phyloP scores from a whole-genome alignment of 2,888 invertebrate species.

The Drosophila ustulata region DNA sequence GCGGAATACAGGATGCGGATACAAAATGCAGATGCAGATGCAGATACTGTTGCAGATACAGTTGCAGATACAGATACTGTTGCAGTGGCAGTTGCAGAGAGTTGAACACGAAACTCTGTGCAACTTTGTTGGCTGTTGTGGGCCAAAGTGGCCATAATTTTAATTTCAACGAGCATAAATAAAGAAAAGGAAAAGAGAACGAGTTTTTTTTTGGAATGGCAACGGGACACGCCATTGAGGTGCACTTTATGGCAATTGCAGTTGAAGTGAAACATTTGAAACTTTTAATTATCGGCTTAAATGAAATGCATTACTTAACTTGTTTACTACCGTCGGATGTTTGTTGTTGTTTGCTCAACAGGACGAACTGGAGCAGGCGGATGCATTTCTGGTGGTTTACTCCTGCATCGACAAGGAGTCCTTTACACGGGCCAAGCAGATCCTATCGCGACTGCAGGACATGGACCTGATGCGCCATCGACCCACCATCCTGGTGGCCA shows the following conservation, averaged over 20 bases:
- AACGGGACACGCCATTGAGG: constrained; percentile 18
- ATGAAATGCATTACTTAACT: constrained; percentile 34
- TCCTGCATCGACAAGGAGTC: constrained; percentile 96
- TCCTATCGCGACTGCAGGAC: constrained; percentile 91
- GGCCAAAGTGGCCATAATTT: constrained; percentile 71
- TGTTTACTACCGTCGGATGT: constrained; percentile 28
- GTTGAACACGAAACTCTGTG: constrained; percentile 4
- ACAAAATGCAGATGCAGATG: not conserved
- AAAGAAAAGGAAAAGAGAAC: constrained; percentile 19
- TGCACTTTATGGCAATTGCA: constrained; percentile 23
- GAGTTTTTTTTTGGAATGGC: constrained; percentile 7
- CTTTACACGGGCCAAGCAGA: constrained; percentile 93
- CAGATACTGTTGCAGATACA: constrained; percentile 1
- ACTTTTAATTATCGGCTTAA: constrained; percentile 20
- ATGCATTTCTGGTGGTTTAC: constrained; percentile 95
- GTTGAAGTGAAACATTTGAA: constrained; percentile 7
- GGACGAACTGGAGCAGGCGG: constrained; percentile 92
- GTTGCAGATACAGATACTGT: constrained; percentile 1
- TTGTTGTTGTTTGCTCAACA: constrained; percentile 82
- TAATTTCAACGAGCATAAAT: constrained; percentile 69
- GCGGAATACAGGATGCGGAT: not conserved
- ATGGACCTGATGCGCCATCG: constrained; percentile 91
- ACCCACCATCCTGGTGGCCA: constrained; percentile 95
- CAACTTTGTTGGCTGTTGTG: constrained; percentile 51
- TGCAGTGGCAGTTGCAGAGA: not conserved